phyloP scores from a whole-genome alignment of 2,113 vertebrate species.

The Zosterops japonicus region DNA sequence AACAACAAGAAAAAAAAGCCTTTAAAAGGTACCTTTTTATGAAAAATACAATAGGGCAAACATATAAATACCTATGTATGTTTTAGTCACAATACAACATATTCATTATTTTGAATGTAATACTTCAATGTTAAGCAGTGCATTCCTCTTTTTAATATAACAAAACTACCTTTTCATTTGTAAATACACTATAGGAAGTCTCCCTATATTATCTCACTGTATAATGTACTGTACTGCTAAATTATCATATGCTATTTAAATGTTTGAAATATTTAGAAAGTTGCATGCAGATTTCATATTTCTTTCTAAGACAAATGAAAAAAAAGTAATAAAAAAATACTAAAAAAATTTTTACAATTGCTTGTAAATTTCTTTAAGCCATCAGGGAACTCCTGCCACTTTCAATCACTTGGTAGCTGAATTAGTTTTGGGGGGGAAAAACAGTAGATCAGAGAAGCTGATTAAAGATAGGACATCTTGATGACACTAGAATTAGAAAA shows the following conservation, averaged over 20 bases:
- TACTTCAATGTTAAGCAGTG: conserved; percentile 58
- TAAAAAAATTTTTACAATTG: conserved; percentile 46
- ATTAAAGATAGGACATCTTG: neutral
- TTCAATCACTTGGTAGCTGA: neutral
- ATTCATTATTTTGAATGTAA: conserved; percentile 49
- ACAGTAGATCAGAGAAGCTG: neutral
- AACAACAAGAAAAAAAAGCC: neutral
- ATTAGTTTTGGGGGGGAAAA: neutral
- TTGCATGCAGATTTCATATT: conserved; percentile 84
- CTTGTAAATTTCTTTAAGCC: neutral
- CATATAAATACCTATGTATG: conserved; percentile 29
- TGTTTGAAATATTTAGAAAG: conserved; percentile 78
- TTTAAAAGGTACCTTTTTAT: conserved; percentile 57
- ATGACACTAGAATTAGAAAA: neutral
- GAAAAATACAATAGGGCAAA: conserved; percentile 30
- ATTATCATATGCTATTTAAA: conserved; percentile 86
- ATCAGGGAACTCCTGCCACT: neutral
- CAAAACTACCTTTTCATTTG: conserved; percentile 70
- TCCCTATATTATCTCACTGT: conserved; percentile 75
- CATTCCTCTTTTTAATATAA: conserved; percentile 73
- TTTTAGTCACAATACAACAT: conserved; percentile 52
- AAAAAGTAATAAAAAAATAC: conserved; percentile 79
- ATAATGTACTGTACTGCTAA: conserved; percentile 80
- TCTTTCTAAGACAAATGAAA: conserved; percentile 81
- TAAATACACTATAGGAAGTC: conserved; percentile 77